Conservation (phyloP, 2,888 invertebrate species). For the Camponotus fellah region DNA sequence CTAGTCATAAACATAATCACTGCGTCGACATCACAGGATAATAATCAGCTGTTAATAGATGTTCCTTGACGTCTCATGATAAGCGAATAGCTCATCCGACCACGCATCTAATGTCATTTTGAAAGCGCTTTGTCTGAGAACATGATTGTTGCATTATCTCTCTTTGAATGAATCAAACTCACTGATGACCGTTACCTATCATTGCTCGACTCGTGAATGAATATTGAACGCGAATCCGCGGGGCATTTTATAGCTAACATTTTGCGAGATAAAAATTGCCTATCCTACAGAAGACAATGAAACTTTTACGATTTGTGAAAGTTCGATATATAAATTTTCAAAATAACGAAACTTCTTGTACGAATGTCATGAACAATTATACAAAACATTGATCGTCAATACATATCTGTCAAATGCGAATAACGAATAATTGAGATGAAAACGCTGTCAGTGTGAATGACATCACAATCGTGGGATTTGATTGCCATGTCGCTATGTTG, state of each 20-base stretch:
- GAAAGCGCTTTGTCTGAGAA: not conserved
- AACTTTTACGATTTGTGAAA: conserved; percentile 19
- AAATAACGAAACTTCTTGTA: conserved; percentile 27
- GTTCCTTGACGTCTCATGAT: conserved; percentile 47
- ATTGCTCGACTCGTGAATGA: not conserved
- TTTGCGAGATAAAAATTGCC: not conserved
- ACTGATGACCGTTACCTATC: not conserved
- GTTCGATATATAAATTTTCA: conserved; percentile 24
- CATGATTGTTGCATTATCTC: not conserved
- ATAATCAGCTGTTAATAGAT: conserved; percentile 56
- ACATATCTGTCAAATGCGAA: conserved; percentile 37
- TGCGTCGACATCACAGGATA: conserved; percentile 42
- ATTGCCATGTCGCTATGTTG: conserved; percentile 26
- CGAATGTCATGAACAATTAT: conserved; percentile 45
- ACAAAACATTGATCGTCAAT: conserved; percentile 45
- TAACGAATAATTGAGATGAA: conserved; percentile 55
- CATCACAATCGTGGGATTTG: conserved; percentile 37
- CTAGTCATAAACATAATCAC: conserved; percentile 54
- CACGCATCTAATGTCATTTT: conserved; percentile 7
- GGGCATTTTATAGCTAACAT: not conserved
- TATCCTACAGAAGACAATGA: not conserved
- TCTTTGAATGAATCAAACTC: not conserved
- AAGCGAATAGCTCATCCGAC: not conserved
- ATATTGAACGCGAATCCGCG: not conserved
- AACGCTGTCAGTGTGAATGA: conserved; percentile 53